A percentile compares a stretch with the other conserved stretches of the same genome.
phyloP scores from a whole-genome alignment of 2,888 invertebrate species.

The Leptinotarsa tumamoca region DNA sequence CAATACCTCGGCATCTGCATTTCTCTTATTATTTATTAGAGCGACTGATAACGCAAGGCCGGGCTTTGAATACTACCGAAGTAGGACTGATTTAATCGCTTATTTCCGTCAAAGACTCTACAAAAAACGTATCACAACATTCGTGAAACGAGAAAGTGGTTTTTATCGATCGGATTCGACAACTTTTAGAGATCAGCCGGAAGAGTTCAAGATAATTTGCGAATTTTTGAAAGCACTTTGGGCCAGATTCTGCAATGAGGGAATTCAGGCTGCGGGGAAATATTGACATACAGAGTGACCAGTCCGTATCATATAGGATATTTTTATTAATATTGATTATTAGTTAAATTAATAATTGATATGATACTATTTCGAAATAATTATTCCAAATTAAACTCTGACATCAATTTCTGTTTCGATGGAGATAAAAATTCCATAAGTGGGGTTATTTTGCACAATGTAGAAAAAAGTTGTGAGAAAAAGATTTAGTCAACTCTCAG shows the following conservation, averaged over 20 bases:
- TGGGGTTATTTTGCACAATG: too few species aligned
- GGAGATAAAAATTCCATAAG: too few species aligned
- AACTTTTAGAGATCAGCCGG: slow-evolving; percentile 14
- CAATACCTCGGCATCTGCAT: slow-evolving; percentile 47
- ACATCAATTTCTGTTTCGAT: too few species aligned
- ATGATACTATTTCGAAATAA: too few species aligned
- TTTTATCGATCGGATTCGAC: slow-evolving; percentile 33
- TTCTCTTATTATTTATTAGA: slow-evolving; percentile 50
- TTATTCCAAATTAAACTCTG: too few species aligned
- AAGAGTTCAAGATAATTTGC: slow-evolving; percentile 6
- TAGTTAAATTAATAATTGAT: too few species aligned
- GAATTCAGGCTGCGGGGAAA: too few species aligned
- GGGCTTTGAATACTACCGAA: slow-evolving; percentile 35
- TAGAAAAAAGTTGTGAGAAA: too few species aligned
- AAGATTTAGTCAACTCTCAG: too few species aligned
- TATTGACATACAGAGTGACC: too few species aligned
- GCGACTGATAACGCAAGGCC: slow-evolving; percentile 48
- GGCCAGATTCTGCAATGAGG: neutral
- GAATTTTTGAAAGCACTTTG: neutral
- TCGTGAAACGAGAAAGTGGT: slow-evolving; percentile 37
- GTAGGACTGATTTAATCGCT: slow-evolving; percentile 33
- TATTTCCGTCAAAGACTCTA: slow-evolving; percentile 25
- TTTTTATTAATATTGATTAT: too few species aligned
- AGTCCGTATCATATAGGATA: too few species aligned
- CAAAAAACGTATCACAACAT: slow-evolving; percentile 25